phyloP scores from a whole-genome alignment of 2,797 vertebrate species.

The Neosilurus mollespiculum region DNA sequence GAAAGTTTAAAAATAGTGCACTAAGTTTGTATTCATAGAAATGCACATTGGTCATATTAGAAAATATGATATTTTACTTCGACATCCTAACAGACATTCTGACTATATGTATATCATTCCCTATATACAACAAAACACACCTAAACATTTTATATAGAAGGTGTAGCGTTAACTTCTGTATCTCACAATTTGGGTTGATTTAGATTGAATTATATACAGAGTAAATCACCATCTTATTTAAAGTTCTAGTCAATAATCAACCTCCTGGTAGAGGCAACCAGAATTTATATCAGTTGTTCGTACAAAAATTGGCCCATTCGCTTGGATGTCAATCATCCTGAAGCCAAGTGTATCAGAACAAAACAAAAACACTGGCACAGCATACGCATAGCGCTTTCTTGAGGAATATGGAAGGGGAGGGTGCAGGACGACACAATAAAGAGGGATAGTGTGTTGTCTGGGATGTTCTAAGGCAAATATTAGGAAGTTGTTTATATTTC shows the following conservation, averaged over 20 bases:
- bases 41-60: not conserved
- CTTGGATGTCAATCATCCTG: not conserved
- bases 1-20: constrained; percentile 14
- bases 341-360: not conserved
- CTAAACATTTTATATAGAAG: not conserved
- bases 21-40: not conserved
- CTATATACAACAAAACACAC: not conserved
- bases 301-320: not conserved
- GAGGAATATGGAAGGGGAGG: constrained; percentile 55
- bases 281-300: not conserved
- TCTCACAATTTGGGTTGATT: not conserved
- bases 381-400: constrained; percentile 8
- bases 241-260: not conserved
- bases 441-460: constrained; percentile 58
- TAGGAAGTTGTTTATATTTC: constrained; percentile 7
- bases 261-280: not conserved
- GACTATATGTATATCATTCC: not conserved
- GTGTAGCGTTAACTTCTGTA: not conserved
- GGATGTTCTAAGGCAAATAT: constrained; percentile 43
- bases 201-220: not conserved
- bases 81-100: not conserved
- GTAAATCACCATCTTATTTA: not conserved
- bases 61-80: not conserved
- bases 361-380: constrained; percentile 8
- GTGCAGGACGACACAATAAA: constrained; percentile 40